Base-by-base conservation (phyloP, 1,140 invertebrate genomes). In the Adelges cooleyi region DNA sequence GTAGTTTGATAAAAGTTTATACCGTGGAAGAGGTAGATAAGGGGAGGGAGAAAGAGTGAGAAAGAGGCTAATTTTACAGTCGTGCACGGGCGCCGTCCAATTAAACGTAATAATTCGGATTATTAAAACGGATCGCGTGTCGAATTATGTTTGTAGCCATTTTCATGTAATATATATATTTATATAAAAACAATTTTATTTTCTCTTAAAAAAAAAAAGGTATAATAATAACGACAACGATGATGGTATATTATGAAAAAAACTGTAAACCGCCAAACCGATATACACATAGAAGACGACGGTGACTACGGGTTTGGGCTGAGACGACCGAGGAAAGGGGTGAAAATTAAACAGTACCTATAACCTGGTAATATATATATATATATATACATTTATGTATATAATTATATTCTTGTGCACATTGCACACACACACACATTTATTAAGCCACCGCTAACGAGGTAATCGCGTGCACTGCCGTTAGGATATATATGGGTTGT, bases 121-220 rank as follows among this genome's bases (percentile, higher is more conserved):
- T 62, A 62, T 62, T 62, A 62, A 62, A 62, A 62, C 42, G 42
- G 56, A 62, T 62, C 56, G 56, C 56, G 56, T 62, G 56, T 62
- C 42, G 42, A 62, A 62, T 62, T 48, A 48, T 33, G 56, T 62
- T 27, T 48, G 23, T 11, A 13, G 11, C n/a, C n/a, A n/a, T n/a
- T n/a, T n/a, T n/a, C n/a, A n/a, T n/a, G n/a, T n/a, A n/a, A n/a
- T n/a, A n/a, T n/a, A n/a, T n/a, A n/a, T n/a, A n/a, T n/a, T n/a
- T n/a, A n/a, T n/a, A n/a, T n/a, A n/a, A n/a, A n/a, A n/a, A n/a
- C n/a, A n/a, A n/a, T n/a, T n/a, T n/a, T n/a, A n/a, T n/a, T 33
- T 33, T 11, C 29, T 33, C 5, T 33, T 6, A 33, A 33, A 33
- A 33, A 33, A 33, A 33, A 44, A 59, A 59, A 27, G 27, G 9